phyloP scores from a whole-genome alignment of 2,797 vertebrate genomes.

The Coluber constrictor region DNA sequence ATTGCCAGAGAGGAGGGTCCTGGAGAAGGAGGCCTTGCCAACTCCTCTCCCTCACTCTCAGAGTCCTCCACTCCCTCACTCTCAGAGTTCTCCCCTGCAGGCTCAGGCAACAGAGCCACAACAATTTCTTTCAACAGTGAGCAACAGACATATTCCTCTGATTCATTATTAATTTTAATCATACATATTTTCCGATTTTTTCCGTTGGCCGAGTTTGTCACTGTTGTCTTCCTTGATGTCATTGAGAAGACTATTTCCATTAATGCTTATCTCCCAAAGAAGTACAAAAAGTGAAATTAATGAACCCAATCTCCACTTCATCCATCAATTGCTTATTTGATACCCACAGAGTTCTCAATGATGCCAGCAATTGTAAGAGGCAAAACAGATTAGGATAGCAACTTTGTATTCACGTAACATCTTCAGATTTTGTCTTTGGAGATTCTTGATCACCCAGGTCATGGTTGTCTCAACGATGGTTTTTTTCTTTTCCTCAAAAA shows the following conservation, averaged over 20 bases:
- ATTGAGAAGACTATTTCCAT: background rate
- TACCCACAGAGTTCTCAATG: background rate
- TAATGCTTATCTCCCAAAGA: background rate
- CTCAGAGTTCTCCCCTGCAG: too few relatives aligned
- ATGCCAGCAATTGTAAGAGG: background rate
- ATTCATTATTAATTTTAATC: background rate
- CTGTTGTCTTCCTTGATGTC: background rate
- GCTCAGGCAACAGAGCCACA: too few relatives aligned
- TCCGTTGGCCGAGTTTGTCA: background rate
- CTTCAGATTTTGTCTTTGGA: background rate
- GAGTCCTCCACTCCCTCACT: too few relatives aligned
- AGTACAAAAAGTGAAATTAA: background rate
- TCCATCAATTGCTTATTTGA: background rate
- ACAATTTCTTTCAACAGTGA: too few relatives aligned
- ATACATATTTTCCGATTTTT: background rate
- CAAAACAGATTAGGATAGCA: background rate
- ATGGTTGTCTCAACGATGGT: background rate
- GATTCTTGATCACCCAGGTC: background rate
- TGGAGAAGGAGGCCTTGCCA: too few relatives aligned
- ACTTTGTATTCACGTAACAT: background rate
- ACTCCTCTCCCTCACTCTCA: too few relatives aligned
- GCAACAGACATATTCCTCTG: background rate
- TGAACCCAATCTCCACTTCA: background rate
- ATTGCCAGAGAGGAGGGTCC: too few relatives aligned
- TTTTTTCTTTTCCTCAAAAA: background rate